phyloP scores from a whole-genome alignment of 2,888 invertebrate species.

The Mechanitis messenoides region DNA sequence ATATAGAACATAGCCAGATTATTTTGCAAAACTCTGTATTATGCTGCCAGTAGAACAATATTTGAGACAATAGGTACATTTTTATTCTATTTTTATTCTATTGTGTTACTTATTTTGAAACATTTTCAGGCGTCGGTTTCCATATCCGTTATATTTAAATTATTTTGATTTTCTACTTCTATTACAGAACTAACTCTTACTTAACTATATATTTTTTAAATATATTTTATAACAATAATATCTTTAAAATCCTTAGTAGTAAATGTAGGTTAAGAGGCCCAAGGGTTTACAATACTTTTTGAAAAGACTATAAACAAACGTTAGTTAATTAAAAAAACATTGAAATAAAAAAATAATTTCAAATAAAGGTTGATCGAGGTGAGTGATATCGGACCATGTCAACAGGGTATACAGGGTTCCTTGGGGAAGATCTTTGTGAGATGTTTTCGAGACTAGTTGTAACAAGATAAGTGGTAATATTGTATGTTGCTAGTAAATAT shows the following conservation, averaged over 20 bases:
- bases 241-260: background rate
- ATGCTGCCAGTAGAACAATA: constrained; percentile 14
- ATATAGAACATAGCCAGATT: constrained; percentile 24
- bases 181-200: background rate
- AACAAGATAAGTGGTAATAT: constrained; percentile 72
- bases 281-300: background rate
- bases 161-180: too few relatives aligned
- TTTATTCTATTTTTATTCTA: too few relatives aligned
- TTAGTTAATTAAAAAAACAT: constrained; percentile 8
- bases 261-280: background rate
- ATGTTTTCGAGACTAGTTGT: constrained; percentile 65
- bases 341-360: constrained; percentile 18
- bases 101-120: too few relatives aligned
- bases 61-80: constrained; percentile 2
- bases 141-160: too few relatives aligned
- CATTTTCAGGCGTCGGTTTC: too few relatives aligned
- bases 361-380: constrained; percentile 40
- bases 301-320: background rate
- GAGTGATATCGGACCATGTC: constrained; percentile 53
- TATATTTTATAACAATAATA: background rate
- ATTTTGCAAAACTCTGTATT: constrained; percentile 10
- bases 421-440: constrained; percentile 51
- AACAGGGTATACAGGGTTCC: constrained; percentile 52
- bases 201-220: background rate
- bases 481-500: constrained; percentile 71